phyloP scores from a whole-genome alignment of 1,140 invertebrate species.

The honey bee (Apis mellifera) region Amel_HAv3.1 CM009941.2:16268001-16268500 shows the following conservation, averaged over 20 bases:
- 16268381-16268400: no score
- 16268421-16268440: no score
- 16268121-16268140: slow-evolving; percentile 17
- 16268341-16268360: not conserved
- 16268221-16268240: no score
- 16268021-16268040: slow-evolving; percentile 72
- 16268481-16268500: not conserved
- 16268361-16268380: not conserved
- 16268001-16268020: slow-evolving; percentile 75
- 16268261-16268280: no score
- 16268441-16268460: not conserved
- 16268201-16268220: no score
- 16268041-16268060: slow-evolving; percentile 76
- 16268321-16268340: no score
- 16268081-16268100: slow-evolving; percentile 77
- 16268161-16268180: not conserved
- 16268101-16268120: slow-evolving; percentile 77
- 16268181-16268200: not conserved
- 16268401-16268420: no score
- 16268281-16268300: no score
- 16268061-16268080: slow-evolving; percentile 72
- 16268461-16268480: not conserved
- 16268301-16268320: no score
- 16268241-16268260: no score
- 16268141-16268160: not conserved